A percentile compares a stretch with the other conserved stretches of the same genome.
Conservation (phyloP, 2,888 invertebrate species). For the Chirona hameri region DNA sequence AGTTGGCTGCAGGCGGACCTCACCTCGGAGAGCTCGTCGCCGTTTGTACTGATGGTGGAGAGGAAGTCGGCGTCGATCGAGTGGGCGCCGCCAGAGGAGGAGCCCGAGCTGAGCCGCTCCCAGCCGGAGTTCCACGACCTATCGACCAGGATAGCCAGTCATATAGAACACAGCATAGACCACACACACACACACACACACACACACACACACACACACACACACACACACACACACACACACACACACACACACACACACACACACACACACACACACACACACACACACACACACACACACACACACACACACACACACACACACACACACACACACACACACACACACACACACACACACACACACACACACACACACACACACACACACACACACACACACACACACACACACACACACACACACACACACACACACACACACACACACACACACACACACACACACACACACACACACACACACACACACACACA, state of each 20-base stretch:
- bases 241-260: neutral
- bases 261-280: neutral
- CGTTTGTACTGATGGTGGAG: conserved; percentile 5
- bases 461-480: neutral
- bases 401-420: neutral
- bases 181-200: neutral
- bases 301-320: neutral
- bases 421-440: neutral
- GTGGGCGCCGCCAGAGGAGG: neutral
- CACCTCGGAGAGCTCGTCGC: conserved; percentile 12
- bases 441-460: neutral
- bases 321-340: neutral
- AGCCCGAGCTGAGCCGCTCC: conserved; percentile 5
- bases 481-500: neutral
- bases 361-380: neutral
- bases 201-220: neutral
- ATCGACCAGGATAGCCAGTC: neutral
- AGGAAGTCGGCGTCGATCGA: conserved; percentile 26
- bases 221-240: neutral
- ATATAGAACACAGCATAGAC: neutral
- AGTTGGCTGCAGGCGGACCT: neutral
- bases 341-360: neutral
- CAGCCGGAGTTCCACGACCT: neutral
- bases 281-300: neutral
- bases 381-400: neutral